A percentile compares a stretch with the other conserved stretches of the same genome.
These are phyloP conservation scores for Petrocephalus schoutedeni DNA, from an alignment of 2,797 vertebrate species.

Conservation along the genomic window DNA sequence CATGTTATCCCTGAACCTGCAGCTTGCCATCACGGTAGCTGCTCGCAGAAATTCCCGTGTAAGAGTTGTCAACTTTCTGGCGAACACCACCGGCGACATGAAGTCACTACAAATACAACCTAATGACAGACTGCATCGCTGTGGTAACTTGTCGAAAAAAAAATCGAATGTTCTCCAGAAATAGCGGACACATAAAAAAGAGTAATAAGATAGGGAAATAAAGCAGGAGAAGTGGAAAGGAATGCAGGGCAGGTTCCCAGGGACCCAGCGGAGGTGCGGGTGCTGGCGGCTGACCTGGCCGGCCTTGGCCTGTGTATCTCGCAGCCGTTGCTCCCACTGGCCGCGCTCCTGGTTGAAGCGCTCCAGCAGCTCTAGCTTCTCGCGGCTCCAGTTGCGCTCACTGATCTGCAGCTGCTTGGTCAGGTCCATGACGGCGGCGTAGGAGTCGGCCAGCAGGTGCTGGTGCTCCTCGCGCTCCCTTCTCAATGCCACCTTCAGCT, in stretches of 20 bases:
- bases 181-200: background rate
- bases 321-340: conserved; percentile 80
- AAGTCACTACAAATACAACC: background rate
- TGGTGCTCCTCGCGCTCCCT: conserved; percentile 90
- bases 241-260: background rate
- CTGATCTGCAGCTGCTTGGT: conserved; percentile 92
- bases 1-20: background rate
- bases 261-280: background rate
- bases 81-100: background rate
- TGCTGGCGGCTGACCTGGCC: conserved; percentile 59
- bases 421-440: conserved; percentile 92
- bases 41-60: background rate
- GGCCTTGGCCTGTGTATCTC: conserved; percentile 76
- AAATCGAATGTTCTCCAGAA: background rate
- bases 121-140: background rate
- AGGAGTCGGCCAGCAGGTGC: conserved; percentile 91
- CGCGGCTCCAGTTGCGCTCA: conserved; percentile 91
- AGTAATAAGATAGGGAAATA: background rate
- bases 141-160: background rate
- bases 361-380: conserved; percentile 87
- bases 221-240: background rate
- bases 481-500: conserved; percentile 84
- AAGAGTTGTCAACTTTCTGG: background rate
- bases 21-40: background rate
- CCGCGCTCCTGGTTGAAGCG: conserved; percentile 83